A percentile compares a stretch with the other conserved stretches of the same genome.
phyloP scores from a whole-genome alignment of 2,888 invertebrate genomes.

The Clivina fossor region DNA sequence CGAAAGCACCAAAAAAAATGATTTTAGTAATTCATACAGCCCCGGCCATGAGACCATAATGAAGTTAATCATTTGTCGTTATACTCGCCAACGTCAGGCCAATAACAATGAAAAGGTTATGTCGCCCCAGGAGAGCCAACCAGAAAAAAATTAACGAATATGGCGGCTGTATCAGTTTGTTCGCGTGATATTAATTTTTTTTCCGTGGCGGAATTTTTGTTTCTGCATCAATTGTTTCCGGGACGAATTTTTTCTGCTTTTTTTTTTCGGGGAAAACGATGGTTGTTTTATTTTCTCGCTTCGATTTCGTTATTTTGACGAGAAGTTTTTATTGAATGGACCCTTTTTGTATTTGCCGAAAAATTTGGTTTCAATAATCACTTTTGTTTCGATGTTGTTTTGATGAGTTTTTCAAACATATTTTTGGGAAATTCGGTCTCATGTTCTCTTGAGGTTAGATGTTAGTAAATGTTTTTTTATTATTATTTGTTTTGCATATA shows the following conservation, averaged over 20 bases:
- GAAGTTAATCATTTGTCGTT: constrained; percentile 33
- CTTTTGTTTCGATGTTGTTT: constrained; percentile 24
- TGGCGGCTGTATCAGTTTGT: not conserved
- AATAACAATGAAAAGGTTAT: constrained; percentile 34
- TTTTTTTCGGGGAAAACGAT: constrained; percentile 20
- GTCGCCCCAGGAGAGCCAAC: constrained; percentile 17
- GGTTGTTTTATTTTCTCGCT: no score
- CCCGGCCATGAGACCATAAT: constrained; percentile 26
- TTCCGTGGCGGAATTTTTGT: constrained; percentile 22
- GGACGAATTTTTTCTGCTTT: constrained; percentile 21
- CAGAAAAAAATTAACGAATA: constrained; percentile 19
- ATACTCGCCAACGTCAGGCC: constrained; percentile 20
- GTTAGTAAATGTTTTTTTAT: no score
- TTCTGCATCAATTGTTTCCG: constrained; percentile 32
- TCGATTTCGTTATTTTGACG: constrained; percentile 19
- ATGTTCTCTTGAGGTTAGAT: no score
- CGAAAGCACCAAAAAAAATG: no score
- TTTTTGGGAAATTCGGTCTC: no score
- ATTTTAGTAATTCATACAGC: constrained; percentile 31
- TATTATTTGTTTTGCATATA: no score
- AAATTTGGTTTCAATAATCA: constrained; percentile 25
- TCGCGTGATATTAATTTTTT: constrained; percentile 31
- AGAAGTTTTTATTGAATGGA: constrained; percentile 23
- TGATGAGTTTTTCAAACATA: no score
- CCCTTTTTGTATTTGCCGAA: constrained; percentile 22